phyloP scores from a whole-genome alignment of 2,888 invertebrate genomes.

The Gonocerus acuteangulatus region DNA sequence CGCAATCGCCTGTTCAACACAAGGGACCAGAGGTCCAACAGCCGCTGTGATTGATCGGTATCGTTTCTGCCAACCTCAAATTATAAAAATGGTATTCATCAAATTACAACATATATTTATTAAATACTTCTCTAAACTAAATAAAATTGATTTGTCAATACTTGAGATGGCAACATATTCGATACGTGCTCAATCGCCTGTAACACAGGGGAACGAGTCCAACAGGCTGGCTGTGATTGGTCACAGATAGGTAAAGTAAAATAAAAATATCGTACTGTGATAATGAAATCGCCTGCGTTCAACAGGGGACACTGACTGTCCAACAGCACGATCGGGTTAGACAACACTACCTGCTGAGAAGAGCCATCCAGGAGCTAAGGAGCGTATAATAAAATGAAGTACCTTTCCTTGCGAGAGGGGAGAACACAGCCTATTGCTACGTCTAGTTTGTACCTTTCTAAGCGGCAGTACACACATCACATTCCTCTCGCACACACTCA shows the following conservation, averaged over 20 bases:
- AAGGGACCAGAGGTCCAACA: constrained; percentile 35
- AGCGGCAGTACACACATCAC: not conserved
- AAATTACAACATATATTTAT: not conserved
- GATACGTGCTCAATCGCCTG: constrained; percentile 22
- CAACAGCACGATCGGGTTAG: constrained; percentile 14
- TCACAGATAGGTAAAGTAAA: not conserved
- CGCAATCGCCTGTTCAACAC: constrained; percentile 33
- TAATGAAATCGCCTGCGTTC: constrained; percentile 13
- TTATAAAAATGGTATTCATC: not conserved
- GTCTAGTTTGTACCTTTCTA: constrained; percentile 5
- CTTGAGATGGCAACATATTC: constrained; percentile 2
- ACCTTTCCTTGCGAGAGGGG: constrained; percentile 6
- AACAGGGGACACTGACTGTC: constrained; percentile 18
- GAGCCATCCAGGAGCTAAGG: not conserved
- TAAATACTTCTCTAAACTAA: not conserved
- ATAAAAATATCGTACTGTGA: constrained; percentile 20
- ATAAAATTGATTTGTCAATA: no score
- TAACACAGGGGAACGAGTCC: constrained; percentile 25
- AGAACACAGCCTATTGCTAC: constrained; percentile 16
- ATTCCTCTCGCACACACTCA: not conserved
- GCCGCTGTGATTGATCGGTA: constrained; percentile 32
- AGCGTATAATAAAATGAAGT: not conserved
- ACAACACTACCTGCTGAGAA: constrained; percentile 21
- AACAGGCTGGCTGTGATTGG: constrained; percentile 30
- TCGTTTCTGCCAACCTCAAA: not conserved